phyloP scores from a whole-genome alignment of 2,797 vertebrate species.

The Brotula barbata region DNA sequence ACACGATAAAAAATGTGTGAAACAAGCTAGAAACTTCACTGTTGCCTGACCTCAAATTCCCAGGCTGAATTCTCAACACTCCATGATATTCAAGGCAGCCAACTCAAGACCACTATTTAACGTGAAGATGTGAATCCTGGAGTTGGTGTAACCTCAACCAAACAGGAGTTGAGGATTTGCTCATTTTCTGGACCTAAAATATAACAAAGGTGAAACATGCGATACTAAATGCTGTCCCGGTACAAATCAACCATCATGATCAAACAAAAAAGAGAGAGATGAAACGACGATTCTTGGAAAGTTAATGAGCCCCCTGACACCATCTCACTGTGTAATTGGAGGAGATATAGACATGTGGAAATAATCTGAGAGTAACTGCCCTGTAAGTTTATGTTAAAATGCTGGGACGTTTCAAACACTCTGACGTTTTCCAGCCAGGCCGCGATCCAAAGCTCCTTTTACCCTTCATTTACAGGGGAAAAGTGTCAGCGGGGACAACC shows the following conservation, averaged over 20 bases:
- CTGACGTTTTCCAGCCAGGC: slow-evolving; percentile 63
- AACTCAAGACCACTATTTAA: slow-evolving; percentile 25
- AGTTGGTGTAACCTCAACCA: slow-evolving; percentile 21
- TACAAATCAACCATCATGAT: slow-evolving; percentile 31
- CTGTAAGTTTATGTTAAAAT: slow-evolving; percentile 69
- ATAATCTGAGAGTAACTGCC: slow-evolving; percentile 69
- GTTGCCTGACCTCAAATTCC: slow-evolving; percentile 3
- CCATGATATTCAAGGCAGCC: slow-evolving; percentile 25
- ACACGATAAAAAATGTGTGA: slow-evolving; percentile 28
- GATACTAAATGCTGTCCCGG: background rate
- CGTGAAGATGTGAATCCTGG: background rate
- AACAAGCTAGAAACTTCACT: slow-evolving; percentile 30
- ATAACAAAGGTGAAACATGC: slow-evolving; percentile 15
- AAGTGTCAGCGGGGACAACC: slow-evolving; percentile 50
- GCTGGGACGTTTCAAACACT: slow-evolving; percentile 72
- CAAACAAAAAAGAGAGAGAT: slow-evolving; percentile 20
- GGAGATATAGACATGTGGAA: slow-evolving; percentile 71
- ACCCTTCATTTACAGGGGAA: slow-evolving; percentile 28
- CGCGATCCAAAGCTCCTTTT: slow-evolving; percentile 32
- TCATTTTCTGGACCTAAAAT: slow-evolving; percentile 8
- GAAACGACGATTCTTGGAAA: slow-evolving; percentile 42
- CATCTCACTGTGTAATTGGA: slow-evolving; percentile 49
- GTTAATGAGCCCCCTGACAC: slow-evolving; percentile 47
- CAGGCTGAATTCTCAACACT: slow-evolving; percentile 15
- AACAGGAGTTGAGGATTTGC: background rate